Conservation (phyloP, 2,113 vertebrate species). For the Hypocryptadius cinnamomeus region DNA sequence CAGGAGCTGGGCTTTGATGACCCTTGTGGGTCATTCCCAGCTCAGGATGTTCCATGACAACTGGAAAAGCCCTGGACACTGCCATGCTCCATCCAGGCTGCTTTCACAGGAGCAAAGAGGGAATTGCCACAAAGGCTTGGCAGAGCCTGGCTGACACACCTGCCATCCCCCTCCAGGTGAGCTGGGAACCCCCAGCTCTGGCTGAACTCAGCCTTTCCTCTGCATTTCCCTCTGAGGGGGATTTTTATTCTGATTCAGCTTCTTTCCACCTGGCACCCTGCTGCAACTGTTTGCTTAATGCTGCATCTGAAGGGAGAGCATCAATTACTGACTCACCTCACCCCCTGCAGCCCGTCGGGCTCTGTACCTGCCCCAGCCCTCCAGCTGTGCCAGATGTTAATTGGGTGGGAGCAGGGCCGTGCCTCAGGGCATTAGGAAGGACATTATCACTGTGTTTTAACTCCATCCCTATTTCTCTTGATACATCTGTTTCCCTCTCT, state of each 20-base stretch:
- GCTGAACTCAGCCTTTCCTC: neutral
- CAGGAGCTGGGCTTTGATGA: neutral
- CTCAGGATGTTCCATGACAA: too few relatives aligned
- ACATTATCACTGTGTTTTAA: neutral
- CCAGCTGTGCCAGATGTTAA: neutral
- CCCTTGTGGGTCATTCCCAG: neutral
- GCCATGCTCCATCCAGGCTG: neutral
- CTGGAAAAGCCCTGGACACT: neutral
- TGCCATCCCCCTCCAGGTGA: neutral
- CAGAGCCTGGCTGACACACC: neutral
- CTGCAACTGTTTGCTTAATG: neutral
- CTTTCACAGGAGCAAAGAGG: too few relatives aligned
- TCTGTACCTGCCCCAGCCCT: neutral
- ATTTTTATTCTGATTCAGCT: neutral
- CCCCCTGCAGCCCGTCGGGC: neutral
- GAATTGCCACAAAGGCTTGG: neutral
- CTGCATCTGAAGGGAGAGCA: neutral
- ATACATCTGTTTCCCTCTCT: neutral
- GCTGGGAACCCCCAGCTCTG: too few relatives aligned
- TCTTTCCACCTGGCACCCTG: neutral
- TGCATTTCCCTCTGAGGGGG: neutral
- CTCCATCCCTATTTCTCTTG: neutral
- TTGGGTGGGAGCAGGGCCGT: neutral
- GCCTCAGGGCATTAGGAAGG: neutral
- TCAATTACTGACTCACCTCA: neutral